phyloP scores from a whole-genome alignment of 2,113 vertebrate species.

The Siphamia tubifer region DNA sequence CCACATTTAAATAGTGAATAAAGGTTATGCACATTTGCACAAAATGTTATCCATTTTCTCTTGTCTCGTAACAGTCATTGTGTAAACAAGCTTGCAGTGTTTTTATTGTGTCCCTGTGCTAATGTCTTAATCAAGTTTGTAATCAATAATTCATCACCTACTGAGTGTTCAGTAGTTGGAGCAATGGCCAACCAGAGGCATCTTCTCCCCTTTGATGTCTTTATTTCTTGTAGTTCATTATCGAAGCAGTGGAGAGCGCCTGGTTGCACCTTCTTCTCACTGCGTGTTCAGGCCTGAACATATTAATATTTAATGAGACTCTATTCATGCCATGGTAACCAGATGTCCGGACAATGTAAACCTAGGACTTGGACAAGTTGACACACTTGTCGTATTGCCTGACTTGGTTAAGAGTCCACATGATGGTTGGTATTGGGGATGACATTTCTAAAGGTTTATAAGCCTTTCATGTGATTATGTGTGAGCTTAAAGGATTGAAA shows the following conservation, averaged over 20 bases:
- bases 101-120: slow-evolving; percentile 40
- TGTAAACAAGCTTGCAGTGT: slow-evolving; percentile 11
- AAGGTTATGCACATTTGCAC: neutral
- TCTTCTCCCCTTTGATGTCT: slow-evolving; percentile 24
- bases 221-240: slow-evolving; percentile 27
- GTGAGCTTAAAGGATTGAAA: neutral
- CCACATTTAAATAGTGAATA: neutral
- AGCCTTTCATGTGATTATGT: slow-evolving; percentile 23
- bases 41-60: neutral
- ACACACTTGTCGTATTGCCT: neutral
- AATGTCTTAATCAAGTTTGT: slow-evolving; percentile 50
- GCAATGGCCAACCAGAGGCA: slow-evolving; percentile 1
- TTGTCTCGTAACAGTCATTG: neutral
- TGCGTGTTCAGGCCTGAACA: neutral
- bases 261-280: slow-evolving; percentile 6
- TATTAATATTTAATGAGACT: slow-evolving; percentile 42
- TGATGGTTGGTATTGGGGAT: neutral
- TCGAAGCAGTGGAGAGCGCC: slow-evolving; percentile 6
- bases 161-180: slow-evolving; percentile 21
- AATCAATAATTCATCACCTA: slow-evolving; percentile 58
- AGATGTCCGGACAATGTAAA: neutral
- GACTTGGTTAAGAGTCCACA: slow-evolving; percentile 5
- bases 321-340: neutral
- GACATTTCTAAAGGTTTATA: neutral
- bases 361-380: neutral